phyloP scores from a whole-genome alignment of 2,113 vertebrate species.

The Todiramphus chloris region DNA sequence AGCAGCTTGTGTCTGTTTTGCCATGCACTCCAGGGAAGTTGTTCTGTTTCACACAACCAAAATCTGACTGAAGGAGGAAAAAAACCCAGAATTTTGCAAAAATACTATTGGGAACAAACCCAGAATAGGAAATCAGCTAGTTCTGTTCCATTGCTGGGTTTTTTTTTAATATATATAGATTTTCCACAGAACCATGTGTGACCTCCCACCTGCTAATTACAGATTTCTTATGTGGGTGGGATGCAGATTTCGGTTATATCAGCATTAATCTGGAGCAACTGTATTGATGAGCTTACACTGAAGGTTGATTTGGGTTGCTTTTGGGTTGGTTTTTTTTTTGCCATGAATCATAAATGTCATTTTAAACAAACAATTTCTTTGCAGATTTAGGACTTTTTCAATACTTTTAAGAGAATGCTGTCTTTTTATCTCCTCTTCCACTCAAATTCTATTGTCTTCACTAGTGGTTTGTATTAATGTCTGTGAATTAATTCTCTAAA shows the following conservation, averaged over 20 bases:
- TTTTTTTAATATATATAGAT: background rate
- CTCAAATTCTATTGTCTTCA: background rate
- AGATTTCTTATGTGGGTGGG: constrained; percentile 19
- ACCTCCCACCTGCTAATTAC: constrained; percentile 52
- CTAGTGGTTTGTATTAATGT: background rate
- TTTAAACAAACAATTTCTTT: background rate
- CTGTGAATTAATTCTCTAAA: background rate
- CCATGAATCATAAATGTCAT: background rate
- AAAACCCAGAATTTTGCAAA: background rate
- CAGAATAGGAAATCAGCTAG: background rate
- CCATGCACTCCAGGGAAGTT: background rate
- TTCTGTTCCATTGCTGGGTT: background rate
- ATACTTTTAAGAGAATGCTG: background rate
- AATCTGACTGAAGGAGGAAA: background rate
- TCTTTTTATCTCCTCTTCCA: background rate
- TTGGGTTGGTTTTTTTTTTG: background rate
- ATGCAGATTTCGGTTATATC: constrained; percentile 33
- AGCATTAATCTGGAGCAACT: constrained; percentile 21
- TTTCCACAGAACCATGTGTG: background rate
- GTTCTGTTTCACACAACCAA: background rate
- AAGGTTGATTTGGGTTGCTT: background rate
- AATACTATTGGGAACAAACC: constrained; percentile 8
- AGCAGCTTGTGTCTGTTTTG: background rate
- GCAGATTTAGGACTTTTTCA: background rate
- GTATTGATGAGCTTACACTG: background rate